Percentiles rank a stretch among this genome's conserved stretches.
Conservation (phyloP, 1,140 invertebrate genomes). For the Nilaparvata lugens region DNA sequence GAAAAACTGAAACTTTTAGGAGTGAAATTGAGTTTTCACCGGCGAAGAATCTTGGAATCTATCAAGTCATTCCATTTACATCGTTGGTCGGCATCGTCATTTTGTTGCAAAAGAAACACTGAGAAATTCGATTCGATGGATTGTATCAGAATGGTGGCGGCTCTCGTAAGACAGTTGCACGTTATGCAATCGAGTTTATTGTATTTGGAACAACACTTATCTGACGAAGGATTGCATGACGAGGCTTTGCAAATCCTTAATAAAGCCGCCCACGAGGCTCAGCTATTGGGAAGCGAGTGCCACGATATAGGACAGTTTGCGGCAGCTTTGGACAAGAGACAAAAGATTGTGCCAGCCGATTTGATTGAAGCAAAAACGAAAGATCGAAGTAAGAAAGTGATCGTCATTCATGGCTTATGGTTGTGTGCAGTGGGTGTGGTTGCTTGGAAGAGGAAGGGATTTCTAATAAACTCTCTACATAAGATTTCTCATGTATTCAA, state of each 20-base stretch:
- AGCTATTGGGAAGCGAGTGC: slow-evolving; percentile 7
- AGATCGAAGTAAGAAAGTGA: neutral
- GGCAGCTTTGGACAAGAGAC: slow-evolving; percentile 4
- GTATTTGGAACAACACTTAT: slow-evolving; percentile 1
- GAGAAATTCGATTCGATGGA: slow-evolving; percentile 5
- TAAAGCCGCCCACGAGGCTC: slow-evolving; percentile 1
- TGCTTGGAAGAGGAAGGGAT: neutral
- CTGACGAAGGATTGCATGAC: neutral
- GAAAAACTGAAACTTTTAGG: slow-evolving; percentile 14
- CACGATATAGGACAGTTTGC: slow-evolving; percentile 1
- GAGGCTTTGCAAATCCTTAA: neutral
- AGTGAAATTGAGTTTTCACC: slow-evolving; percentile 12
- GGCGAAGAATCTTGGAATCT: slow-evolving; percentile 12
- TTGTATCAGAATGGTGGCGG: slow-evolving; percentile 8
- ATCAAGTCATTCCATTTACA: slow-evolving; percentile 16
- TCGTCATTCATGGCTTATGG: neutral
- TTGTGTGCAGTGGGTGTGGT: slow-evolving; percentile 5
- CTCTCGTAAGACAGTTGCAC: slow-evolving; percentile 14
- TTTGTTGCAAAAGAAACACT: slow-evolving; percentile 1
- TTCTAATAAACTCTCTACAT: too few species aligned
- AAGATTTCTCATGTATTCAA: too few species aligned
- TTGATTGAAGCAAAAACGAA: slow-evolving; percentile 7
- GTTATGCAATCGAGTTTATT: slow-evolving; percentile 6
- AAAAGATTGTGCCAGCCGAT: slow-evolving; percentile 14
- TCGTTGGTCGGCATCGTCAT: slow-evolving; percentile 11